Conservation (phyloP, 2,888 invertebrate species). For the Agrochola litura region DNA sequence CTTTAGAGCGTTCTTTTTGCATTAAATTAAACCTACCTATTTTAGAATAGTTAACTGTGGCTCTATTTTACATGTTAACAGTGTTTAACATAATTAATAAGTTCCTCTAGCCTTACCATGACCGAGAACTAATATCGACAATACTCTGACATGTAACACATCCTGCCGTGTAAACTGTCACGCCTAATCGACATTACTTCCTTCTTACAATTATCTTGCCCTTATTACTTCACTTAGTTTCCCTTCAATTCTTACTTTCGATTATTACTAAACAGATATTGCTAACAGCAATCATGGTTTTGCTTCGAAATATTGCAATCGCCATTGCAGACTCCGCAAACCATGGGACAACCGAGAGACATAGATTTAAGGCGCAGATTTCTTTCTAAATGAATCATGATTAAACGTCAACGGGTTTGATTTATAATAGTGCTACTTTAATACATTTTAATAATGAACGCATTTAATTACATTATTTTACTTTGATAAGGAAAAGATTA, state of each 20-base stretch:
- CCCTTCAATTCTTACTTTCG: constrained; percentile 26
- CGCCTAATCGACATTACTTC: constrained; percentile 38
- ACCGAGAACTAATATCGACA: constrained; percentile 41
- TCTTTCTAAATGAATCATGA: neutral
- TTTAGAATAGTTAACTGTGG: neutral
- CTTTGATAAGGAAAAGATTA: constrained; percentile 11
- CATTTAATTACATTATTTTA: constrained; percentile 1
- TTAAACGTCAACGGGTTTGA: neutral
- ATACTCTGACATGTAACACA: constrained; percentile 27
- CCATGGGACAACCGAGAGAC: neutral
- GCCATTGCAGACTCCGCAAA: neutral
- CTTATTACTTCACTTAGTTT: constrained; percentile 29
- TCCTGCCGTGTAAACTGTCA: constrained; percentile 40
- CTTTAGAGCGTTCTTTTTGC: neutral
- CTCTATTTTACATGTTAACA: neutral
- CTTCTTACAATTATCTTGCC: constrained; percentile 24
- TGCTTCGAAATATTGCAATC: constrained; percentile 3
- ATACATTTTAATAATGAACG: neutral
- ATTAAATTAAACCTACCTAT: neutral
- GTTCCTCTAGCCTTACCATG: constrained; percentile 46
- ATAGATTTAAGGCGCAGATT: neutral
- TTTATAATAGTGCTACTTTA: neutral
- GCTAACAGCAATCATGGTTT: neutral
- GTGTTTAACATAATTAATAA: constrained; percentile 24
- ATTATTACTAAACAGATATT: constrained; percentile 35